Percentiles rank a stretch among this genome's conserved stretches.
Evolutionary conservation across 2,888 invertebrate species (phyloP).

Genomic region (Salticus scenicus): DNA sequence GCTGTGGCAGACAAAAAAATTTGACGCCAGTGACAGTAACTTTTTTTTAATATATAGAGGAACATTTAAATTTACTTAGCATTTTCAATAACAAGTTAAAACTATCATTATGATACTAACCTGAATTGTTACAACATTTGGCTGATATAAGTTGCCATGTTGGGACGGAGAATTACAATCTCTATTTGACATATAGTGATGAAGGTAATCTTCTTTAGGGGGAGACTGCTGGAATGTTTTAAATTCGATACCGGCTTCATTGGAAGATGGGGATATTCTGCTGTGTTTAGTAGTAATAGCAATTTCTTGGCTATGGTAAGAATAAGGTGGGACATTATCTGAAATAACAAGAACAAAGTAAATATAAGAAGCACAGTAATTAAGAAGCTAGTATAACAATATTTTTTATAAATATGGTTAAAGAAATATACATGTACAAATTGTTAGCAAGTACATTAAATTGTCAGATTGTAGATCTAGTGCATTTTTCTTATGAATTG

Average conservation of each 20-base stretch:
- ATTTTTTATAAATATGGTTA: not conserved
- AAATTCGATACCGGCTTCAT: slow-evolving; percentile 69
- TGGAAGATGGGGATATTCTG: slow-evolving; percentile 68
- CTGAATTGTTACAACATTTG: slow-evolving; percentile 66
- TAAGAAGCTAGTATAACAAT: too few species aligned
- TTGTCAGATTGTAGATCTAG: too few species aligned
- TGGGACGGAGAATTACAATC: slow-evolving; percentile 66
- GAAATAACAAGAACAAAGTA: not conserved
- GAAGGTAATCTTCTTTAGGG: slow-evolving; percentile 63
- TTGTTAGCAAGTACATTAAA: too few species aligned
- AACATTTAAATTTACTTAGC: too few species aligned
- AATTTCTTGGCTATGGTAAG: slow-evolving; percentile 71
- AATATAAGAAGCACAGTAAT: too few species aligned
- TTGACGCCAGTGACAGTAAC: too few species aligned
- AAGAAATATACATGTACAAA: too few species aligned
- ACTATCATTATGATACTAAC: slow-evolving; percentile 21
- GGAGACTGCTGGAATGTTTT: slow-evolving; percentile 72
- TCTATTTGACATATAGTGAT: slow-evolving; percentile 47
- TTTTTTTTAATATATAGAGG: too few species aligned
- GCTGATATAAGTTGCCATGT: slow-evolving; percentile 57
- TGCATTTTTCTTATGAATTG: too few species aligned
- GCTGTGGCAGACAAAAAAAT: too few species aligned
- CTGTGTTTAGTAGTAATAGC: slow-evolving; percentile 70
- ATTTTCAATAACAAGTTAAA: too few species aligned
- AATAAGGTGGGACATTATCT: slow-evolving; percentile 62